Evolutionary conservation across 1,140 invertebrate species (phyloP).

Genomic region (Chironomus striatipennis): DNA sequence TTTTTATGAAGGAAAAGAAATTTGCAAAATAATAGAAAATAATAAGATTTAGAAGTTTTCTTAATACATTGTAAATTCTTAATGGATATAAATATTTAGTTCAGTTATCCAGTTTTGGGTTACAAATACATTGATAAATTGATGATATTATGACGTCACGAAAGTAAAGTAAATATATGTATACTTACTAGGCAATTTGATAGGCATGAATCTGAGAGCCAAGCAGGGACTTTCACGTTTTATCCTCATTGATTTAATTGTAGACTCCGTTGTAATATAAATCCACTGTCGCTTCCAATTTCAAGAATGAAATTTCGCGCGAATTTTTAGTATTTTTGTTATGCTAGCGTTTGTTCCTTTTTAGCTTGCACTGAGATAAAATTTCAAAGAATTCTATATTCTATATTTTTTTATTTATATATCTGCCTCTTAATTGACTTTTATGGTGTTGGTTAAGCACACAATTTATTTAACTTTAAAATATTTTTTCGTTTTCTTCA

Average conservation of each 20-base stretch:
- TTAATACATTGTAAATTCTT: background rate
- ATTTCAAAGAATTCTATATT: background rate
- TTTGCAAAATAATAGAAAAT: background rate
- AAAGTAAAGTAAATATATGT: background rate
- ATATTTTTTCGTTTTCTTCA: background rate
- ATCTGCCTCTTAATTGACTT: slow-evolving; percentile 19
- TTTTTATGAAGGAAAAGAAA: background rate
- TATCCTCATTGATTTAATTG: slow-evolving; percentile 45
- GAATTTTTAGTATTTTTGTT: background rate
- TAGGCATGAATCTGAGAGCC: slow-evolving; percentile 48
- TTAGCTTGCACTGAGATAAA: background rate
- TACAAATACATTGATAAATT: background rate
- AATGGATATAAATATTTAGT: background rate
- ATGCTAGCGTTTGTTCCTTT: background rate
- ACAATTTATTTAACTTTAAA: slow-evolving; percentile 11
- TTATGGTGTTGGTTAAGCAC: slow-evolving; percentile 21
- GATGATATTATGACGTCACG: slow-evolving; percentile 4
- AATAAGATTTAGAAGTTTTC: background rate
- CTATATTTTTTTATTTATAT: background rate
- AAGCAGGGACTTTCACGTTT: slow-evolving; percentile 55
- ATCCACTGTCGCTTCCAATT: background rate
- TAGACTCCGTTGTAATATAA: background rate
- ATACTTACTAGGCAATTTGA: slow-evolving; percentile 33
- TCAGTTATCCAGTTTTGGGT: background rate
- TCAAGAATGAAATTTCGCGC: slow-evolving; percentile 6